Evolutionary conservation across 2,797 vertebrate genomes (phyloP), one percentile per base, ranked within the genome.

Genomic region (Iguana delicatissima): DNA sequence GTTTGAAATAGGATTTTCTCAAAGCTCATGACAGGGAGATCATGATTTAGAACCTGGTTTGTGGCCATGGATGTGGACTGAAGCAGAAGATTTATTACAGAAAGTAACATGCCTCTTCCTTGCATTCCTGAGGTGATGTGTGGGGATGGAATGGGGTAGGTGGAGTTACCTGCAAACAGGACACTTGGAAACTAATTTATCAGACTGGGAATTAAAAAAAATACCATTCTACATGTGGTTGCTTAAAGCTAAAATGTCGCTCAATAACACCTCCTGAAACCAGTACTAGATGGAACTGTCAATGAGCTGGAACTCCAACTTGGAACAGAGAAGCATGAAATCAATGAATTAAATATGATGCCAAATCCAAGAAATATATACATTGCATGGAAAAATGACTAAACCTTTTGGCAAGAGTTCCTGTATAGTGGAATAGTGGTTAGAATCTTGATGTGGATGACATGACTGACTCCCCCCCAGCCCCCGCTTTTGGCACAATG

Each of bases 301-400:
- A 95, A 89, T 87, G 95, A 96, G 93, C 93, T 95, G 96, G 96
- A 96, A 93, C 95, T 80, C 86, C 12, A 32, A 92, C 93, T 94
- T 96, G 96, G 96, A 96, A 93, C 90, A 77, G 85, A 94, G 81
- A 80, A 10, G 93, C 55, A 35, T 89, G 90, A 92, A 96, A 95
- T 95, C 96, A 93, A 93, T 92, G 93, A 73, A 67, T 93, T 94
- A 95, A 92, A 95, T 95, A 91, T 91, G 92, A 91, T 90, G 95
- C 85, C 0, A 74, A 89, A 92, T 92, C 94, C 95, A 95, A 95
- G 93, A 96, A 94, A 95, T 91, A 92, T 86, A 94, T 87, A 94
- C 80, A 89, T 96, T 96, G 95, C 95, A 96, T 96, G 96, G 96
- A 96, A 96, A 46, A 94, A 96, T 92, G 94, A 96, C 93, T 95